Base-by-base conservation (phyloP, 2,888 invertebrate genomes). In the Xiphydria camelus region DNA sequence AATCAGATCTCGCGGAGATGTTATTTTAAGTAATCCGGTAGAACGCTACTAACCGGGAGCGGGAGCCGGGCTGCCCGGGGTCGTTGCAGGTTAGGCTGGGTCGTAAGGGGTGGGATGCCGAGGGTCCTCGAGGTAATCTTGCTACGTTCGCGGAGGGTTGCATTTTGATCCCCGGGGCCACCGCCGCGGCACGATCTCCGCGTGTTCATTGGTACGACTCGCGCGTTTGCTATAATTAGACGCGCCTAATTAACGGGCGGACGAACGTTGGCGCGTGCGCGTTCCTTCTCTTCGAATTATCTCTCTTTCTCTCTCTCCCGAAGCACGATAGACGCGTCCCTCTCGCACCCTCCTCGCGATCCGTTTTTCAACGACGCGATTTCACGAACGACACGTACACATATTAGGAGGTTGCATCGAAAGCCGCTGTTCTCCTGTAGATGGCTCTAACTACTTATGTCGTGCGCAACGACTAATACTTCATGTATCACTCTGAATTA, bases 121-220 rank as follows among this genome's bases (percentile, higher is more conserved):
- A 64, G 62, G 60, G 59, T 62, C 69, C 67, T 69, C 62, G 60
- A 66, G 64, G 70, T 70, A 71, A 72, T 68, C 70, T 68, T 62
- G 55, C 59, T 60, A 61, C 61, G 64, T 55, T 59, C 62, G 59
- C 55, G 54, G 62, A 58, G 59, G 59, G 57, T 53, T 61, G 52
- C 65, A 62, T 61, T 70, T 66, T 74, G 74, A 74, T 74, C 74
- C 73, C 61, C 58, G 55, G 57, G 57, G 70, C 68, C 63, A 67
- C 64, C 60, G 62, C 57, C 55, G 41, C 47, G 66, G 73, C 74
- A 74, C 74, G 74, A 64, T 65, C 65, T 54, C 62, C 54, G 59
- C 59, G 59, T 41, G 54, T 55, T 39, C 45, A 17, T 32, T 44
- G 37, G 39, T 45, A 41, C 58, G 52, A 51, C 60, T 63, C 59